These are phyloP conservation scores for Heteractis magnifica DNA, from an alignment of 92 coral and sea anemone genomes.

Conservation along the genomic window DNA sequence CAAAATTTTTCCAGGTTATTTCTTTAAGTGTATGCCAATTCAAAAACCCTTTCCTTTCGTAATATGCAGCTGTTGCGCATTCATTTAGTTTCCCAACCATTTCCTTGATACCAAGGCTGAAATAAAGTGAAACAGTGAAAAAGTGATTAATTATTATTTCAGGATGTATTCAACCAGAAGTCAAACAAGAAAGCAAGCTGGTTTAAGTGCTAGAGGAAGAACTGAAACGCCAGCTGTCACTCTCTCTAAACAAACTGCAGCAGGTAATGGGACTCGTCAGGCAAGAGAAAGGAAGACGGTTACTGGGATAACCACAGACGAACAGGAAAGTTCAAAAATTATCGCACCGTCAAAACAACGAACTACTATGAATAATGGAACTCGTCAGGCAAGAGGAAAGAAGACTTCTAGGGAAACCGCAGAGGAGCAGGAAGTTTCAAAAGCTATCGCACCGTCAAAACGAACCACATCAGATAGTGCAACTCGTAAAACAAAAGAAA, in stretches of 20 bases:
- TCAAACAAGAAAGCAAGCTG: conserved; percentile 18
- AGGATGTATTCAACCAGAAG: conserved; percentile 28
- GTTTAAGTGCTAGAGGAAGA: conserved; percentile 3
- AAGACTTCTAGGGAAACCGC: not conserved
- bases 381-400: too few species aligned
- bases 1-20: too few species aligned
- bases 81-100: too few species aligned
- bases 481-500: not conserved
- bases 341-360: not conserved
- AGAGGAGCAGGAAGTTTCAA: not conserved
- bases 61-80: too few species aligned
- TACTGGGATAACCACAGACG: too few species aligned
- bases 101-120: too few species aligned
- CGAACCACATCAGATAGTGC: not conserved
- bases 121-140: not conserved
- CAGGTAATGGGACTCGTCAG: too few species aligned
- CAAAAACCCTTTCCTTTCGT: too few species aligned
- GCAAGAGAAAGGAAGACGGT: too few species aligned
- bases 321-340: too few species aligned
- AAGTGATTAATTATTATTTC: not conserved
- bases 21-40: too few species aligned
- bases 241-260: not conserved
- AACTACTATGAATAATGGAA: not conserved
- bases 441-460: not conserved
- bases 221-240: not conserved